Evolutionary conservation across 2,797 vertebrate species (phyloP), one percentile per base, ranked within the genome.

Genomic region (Propithecus deckenii): DNA sequence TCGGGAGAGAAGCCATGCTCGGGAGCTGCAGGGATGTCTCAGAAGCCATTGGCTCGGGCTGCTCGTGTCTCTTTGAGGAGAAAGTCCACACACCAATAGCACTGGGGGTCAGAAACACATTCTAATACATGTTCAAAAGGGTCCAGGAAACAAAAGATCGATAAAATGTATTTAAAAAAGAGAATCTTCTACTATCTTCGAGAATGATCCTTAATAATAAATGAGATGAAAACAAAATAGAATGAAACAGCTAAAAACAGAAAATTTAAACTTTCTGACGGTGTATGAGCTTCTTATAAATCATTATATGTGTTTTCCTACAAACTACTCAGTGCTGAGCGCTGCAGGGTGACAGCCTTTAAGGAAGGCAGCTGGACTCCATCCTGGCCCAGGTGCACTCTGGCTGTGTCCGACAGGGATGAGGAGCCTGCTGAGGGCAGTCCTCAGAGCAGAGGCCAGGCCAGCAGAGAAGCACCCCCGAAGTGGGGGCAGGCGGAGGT

Each of bases 11-110:
- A 74, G 86, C 28, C 97, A 85, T 88, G 96, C 97, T 97, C 96
- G 94, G 94, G 91, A 97, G 97, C 98, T 98, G 63, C 79, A 55
- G 98, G 98, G 98, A 98, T 95, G 97, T 98, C 98, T 99, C 98
- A 98, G 98, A 98, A 98, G 98, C 98, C 97, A 96, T 97, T 89
- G 94, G 98, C 99, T 99, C 98, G 98, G 97, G 97, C 99, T 99
- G 98, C 99, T 98, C 98, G 98, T 98, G 97, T 97, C 93, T 98
- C 98, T 96, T 97, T 97, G 97, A 98, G 98, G 98, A 98, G 97
- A 98, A 98, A 98, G 98, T 98, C 99, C 99, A 97, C 99, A 99
- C 98, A 99, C 99, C 99, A 98, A 99, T 99, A 94, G 50, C 74
- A 71, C 90, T 84, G 78, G 75, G 85, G 96, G 98, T 98, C 97